These are phyloP conservation scores for Chiloscyllium punctatum DNA, from an alignment of 2,797 vertebrate genomes.

Conservation along the genomic window DNA sequence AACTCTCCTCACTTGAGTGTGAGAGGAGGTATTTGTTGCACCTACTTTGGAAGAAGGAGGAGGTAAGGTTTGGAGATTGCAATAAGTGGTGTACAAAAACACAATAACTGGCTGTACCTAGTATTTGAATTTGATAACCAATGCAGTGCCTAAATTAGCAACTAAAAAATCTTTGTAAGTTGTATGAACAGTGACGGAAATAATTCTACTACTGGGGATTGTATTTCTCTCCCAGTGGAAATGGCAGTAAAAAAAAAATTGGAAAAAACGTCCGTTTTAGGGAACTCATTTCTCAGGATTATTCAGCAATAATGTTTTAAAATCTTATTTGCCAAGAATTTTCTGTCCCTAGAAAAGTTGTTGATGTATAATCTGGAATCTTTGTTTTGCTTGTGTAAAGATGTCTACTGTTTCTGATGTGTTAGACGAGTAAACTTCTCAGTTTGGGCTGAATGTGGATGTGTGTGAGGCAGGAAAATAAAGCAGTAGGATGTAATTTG, in stretches of 20 bases:
- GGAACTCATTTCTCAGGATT: neutral
- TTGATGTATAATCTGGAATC: neutral
- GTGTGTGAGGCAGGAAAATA: neutral
- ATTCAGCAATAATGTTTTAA: neutral
- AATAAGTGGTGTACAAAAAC: neutral
- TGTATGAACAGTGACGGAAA: neutral
- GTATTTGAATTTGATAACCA: neutral
- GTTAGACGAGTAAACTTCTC: neutral
- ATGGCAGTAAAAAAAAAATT: constrained; percentile 20
- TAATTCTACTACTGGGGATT: neutral
- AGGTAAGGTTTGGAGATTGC: neutral
- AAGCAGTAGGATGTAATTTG: neutral
- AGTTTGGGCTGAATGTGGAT: neutral
- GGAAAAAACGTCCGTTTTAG: neutral
- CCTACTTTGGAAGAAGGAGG: neutral
- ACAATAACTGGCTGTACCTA: neutral
- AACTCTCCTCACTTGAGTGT: neutral
- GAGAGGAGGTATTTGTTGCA: neutral
- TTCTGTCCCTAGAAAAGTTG: neutral
- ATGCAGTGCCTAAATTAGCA: neutral
- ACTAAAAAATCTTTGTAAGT: neutral
- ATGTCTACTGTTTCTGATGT: neutral
- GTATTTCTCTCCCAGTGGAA: neutral
- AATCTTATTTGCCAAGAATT: neutral
- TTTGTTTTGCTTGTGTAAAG: neutral